phyloP scores from a whole-genome alignment of 2,113 vertebrate species.

The Elephas maximus region DNA sequence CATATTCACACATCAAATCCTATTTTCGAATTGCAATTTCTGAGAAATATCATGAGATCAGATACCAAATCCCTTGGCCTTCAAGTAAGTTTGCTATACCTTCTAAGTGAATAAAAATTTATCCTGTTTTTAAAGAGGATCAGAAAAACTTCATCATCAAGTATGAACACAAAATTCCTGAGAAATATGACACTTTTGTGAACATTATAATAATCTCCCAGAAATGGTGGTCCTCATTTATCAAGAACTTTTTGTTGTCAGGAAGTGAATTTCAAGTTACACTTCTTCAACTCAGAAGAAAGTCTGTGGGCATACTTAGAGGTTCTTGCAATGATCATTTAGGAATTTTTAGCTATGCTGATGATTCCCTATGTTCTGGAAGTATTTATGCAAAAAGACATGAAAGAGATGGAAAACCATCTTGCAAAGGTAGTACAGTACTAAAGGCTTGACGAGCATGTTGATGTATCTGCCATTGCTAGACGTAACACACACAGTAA shows the following conservation, averaged over 20 bases:
- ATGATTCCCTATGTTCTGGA: not conserved
- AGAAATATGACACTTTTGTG: not conserved
- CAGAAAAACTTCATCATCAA: not conserved
- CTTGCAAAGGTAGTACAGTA: not conserved
- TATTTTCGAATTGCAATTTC: conserved; percentile 26
- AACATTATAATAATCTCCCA: not conserved
- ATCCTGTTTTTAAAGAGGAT: conserved; percentile 19
- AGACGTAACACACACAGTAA: not conserved
- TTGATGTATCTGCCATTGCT: not conserved
- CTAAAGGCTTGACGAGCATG: not conserved
- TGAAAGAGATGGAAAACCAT: not conserved
- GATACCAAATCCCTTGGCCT: not conserved
- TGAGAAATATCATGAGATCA: not conserved
- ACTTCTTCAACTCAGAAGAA: not conserved
- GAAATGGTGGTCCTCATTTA: not conserved
- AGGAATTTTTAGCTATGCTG: not conserved
- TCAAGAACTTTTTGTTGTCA: not conserved
- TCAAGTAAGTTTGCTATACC: not conserved
- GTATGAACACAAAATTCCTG: not conserved
- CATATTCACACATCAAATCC: not conserved
- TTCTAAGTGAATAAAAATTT: conserved; percentile 21
- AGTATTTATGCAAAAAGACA: conserved; percentile 41
- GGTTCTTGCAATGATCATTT: not conserved
- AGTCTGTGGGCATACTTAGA: conserved; percentile 1
- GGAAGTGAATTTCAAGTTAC: not conserved